Percentiles rank a stretch among this genome's conserved stretches.
These are phyloP conservation scores for Nestor notabilis DNA, from an alignment of 2,113 vertebrate species.

Conservation along the genomic window DNA sequence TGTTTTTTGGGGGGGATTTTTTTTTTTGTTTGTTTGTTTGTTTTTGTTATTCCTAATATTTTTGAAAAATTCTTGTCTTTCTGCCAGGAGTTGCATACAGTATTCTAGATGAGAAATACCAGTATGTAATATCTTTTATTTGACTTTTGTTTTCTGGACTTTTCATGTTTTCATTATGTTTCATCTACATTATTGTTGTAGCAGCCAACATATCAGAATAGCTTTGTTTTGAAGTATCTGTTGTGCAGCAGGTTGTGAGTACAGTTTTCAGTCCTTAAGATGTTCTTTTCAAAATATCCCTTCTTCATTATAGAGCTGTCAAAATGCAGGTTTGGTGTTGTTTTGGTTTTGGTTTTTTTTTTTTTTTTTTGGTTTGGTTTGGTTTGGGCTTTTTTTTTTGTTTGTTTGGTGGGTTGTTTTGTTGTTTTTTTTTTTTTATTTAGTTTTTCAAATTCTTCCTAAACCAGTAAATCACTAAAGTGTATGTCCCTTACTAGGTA, in stretches of 20 bases:
- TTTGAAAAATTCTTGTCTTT: neutral
- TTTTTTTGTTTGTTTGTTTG: neutral
- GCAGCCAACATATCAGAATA: rapidly evolving
- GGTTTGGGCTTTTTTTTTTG: no score
- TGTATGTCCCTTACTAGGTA: rapidly evolving
- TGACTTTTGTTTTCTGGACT: neutral
- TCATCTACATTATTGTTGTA: neutral
- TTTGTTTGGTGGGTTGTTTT: no score
- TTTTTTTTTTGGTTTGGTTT: no score
- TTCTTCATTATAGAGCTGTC: neutral
- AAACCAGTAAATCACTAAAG: neutral
- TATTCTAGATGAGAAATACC: neutral
- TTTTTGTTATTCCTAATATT: neutral
- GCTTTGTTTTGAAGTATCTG: neutral
- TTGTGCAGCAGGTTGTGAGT: neutral
- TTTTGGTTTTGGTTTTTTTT: neutral
- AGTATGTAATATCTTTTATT: neutral
- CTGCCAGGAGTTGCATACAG: neutral
- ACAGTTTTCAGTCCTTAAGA: neutral
- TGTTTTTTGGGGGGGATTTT: neutral
- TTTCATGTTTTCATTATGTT: neutral
- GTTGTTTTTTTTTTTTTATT: neutral
- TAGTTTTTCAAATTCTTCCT: neutral
- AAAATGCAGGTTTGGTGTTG: neutral
- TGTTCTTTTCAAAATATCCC: neutral